phyloP scores from a whole-genome alignment of 92 coral and sea anemone genomes.

The Siderastrea radians region DNA sequence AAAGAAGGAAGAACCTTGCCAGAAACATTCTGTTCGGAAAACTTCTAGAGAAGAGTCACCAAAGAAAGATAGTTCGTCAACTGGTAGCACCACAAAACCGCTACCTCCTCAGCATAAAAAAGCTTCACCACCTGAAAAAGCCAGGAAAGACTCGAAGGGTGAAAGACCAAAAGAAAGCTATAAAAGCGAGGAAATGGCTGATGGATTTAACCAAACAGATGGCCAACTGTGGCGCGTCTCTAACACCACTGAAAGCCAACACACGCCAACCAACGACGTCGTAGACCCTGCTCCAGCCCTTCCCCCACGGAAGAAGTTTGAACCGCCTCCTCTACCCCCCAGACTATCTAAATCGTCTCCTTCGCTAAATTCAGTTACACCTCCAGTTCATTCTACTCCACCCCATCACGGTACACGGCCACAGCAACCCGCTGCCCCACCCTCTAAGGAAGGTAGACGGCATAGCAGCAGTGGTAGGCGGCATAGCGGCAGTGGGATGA shows the following conservation, averaged over 20 bases:
- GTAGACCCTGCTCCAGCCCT: slow-evolving; percentile 75
- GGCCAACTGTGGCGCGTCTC: background rate
- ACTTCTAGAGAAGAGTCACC: slow-evolving; percentile 25
- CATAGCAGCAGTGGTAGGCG: slow-evolving; percentile 11
- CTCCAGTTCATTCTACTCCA: background rate
- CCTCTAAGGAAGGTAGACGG: slow-evolving; percentile 24
- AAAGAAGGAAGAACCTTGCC: slow-evolving; percentile 22
- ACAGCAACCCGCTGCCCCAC: slow-evolving; percentile 8
- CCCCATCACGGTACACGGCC: slow-evolving; percentile 15
- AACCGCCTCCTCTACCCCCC: slow-evolving; percentile 93
- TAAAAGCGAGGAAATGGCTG: slow-evolving; percentile 3
- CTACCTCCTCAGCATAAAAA: background rate
- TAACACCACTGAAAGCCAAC: background rate
- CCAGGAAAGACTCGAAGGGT: background rate
- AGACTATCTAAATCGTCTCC: slow-evolving; percentile 66
- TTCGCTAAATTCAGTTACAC: slow-evolving; percentile 23
- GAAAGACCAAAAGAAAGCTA: slow-evolving; percentile 23
- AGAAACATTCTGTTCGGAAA: background rate
- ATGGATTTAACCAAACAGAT: background rate
- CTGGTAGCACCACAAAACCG: background rate
- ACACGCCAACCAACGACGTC: background rate
- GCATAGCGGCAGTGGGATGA: slow-evolving; percentile 7
- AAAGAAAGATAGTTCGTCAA: background rate
- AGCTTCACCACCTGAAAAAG: background rate
- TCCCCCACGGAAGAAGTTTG: slow-evolving; percentile 88